Percentiles rank a stretch among this genome's conserved stretches.
These are phyloP conservation scores for Eupithecia exiguata DNA, from an alignment of 2,888 invertebrate genomes.

Conservation along the genomic window DNA sequence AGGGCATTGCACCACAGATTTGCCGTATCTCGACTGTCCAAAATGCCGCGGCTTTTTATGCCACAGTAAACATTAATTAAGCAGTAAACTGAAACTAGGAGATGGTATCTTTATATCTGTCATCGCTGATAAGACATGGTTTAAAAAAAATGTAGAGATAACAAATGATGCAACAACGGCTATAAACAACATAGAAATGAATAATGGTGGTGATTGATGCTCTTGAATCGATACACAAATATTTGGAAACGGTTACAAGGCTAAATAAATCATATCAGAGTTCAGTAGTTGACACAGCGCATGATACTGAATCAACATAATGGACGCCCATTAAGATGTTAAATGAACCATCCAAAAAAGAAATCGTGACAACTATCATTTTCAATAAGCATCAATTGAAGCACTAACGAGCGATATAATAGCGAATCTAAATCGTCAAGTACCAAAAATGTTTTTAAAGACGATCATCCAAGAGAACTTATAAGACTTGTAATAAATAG, in stretches of 20 bases:
- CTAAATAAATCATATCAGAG: slow-evolving; percentile 48
- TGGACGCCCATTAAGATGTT: slow-evolving; percentile 53
- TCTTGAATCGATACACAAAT: slow-evolving; percentile 32
- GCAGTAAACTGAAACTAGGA: slow-evolving; percentile 58
- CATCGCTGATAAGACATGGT: slow-evolving; percentile 53
- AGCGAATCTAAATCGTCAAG: slow-evolving; percentile 59
- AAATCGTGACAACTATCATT: slow-evolving; percentile 60
- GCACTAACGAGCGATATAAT: slow-evolving; percentile 67
- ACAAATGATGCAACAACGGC: slow-evolving; percentile 24
- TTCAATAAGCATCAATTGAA: slow-evolving; percentile 50
- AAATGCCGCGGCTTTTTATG: slow-evolving; percentile 51
- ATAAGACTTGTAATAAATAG: slow-evolving; percentile 63
- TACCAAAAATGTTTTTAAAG: slow-evolving; percentile 59
- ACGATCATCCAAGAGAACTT: slow-evolving; percentile 50
- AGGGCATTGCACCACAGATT: slow-evolving; percentile 56
- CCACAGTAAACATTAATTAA: slow-evolving; percentile 63
- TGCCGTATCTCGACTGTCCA: slow-evolving; percentile 56
- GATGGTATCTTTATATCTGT: slow-evolving; percentile 58
- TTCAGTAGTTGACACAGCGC: slow-evolving; percentile 53
- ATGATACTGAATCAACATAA: slow-evolving; percentile 45
- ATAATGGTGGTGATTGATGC: slow-evolving; percentile 34
- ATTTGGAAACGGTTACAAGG: slow-evolving; percentile 49
- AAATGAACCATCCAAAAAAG: slow-evolving; percentile 58
- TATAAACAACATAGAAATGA: slow-evolving; percentile 32
- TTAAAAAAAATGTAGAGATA: slow-evolving; percentile 39